A percentile compares a stretch with the other conserved stretches of the same genome.
phyloP scores from a whole-genome alignment of 2,113 vertebrate species.

The Microtus montanus region DNA sequence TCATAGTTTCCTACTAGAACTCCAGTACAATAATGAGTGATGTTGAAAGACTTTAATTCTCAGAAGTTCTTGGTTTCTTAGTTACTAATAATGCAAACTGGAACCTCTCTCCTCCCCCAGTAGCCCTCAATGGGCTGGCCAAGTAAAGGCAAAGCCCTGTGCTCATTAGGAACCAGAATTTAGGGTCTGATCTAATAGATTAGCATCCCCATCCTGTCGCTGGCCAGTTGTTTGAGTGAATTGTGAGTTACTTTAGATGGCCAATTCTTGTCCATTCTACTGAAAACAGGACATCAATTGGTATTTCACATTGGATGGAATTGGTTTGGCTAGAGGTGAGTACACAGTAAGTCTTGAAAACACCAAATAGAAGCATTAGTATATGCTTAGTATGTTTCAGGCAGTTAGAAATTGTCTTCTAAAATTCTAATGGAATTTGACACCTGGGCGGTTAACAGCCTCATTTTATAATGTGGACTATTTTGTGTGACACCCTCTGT shows the following conservation, averaged over 20 bases:
- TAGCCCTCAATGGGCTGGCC: neutral
- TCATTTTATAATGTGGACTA: neutral
- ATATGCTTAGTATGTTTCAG: neutral
- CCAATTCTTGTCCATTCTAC: neutral
- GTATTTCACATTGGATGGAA: neutral
- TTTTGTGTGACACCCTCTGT: neutral
- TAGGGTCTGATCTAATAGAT: neutral
- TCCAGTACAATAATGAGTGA: conserved; percentile 20
- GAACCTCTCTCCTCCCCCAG: neutral
- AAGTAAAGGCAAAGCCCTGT: neutral
- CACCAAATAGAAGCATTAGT: neutral
- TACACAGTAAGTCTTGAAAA: neutral
- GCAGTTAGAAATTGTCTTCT: conserved; percentile 12
- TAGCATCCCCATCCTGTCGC: neutral
- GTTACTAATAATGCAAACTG: neutral
- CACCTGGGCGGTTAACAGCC: neutral
- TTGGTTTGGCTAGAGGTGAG: neutral
- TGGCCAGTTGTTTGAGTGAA: neutral
- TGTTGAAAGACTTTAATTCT: neutral
- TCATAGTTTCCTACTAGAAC: neutral
- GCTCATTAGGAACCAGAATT: neutral
- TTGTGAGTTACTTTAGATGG: neutral
- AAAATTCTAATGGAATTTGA: neutral
- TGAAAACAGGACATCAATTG: neutral
- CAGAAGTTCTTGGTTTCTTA: neutral